These are phyloP conservation scores for Syrmaticus mikado DNA, from an alignment of 2,113 vertebrate species.

Conservation along the genomic window DNA sequence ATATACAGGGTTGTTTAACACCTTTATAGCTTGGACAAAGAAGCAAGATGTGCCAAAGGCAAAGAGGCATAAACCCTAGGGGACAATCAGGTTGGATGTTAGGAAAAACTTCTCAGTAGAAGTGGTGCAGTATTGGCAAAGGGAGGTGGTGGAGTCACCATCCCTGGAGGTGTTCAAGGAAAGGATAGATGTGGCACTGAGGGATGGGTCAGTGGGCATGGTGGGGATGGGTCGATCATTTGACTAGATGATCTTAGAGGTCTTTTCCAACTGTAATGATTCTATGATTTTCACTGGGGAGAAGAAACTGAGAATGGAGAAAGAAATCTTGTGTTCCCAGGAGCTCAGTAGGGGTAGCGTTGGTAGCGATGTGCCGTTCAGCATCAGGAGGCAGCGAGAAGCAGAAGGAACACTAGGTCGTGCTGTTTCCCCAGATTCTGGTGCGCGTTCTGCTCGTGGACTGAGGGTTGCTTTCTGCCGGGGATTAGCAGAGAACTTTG, in stretches of 20 bases:
- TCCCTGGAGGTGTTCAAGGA: too few species aligned
- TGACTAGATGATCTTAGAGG: too few species aligned
- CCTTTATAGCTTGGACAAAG: neutral
- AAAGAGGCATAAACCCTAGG: neutral
- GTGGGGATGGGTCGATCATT: too few species aligned
- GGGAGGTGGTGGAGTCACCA: too few species aligned
- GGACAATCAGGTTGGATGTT: neutral
- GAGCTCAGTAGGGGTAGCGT: neutral
- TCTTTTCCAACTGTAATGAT: too few species aligned
- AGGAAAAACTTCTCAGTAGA: too few species aligned
- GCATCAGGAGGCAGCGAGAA: neutral
- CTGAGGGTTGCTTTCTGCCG: neutral
- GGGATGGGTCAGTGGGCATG: too few species aligned
- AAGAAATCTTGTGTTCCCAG: neutral
- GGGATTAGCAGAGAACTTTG: neutral
- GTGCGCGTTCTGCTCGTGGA: neutral
- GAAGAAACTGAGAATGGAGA: neutral
- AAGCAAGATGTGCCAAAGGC: neutral
- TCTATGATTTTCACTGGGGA: neutral
- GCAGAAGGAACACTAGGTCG: slow-evolving; percentile 69
- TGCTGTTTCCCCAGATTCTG: slow-evolving; percentile 67
- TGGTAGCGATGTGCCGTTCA: neutral
- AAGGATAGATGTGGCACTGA: too few species aligned
- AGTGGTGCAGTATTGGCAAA: too few species aligned
- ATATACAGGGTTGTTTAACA: neutral